Evolutionary conservation across 1,140 invertebrate genomes (phyloP), one percentile per base, ranked within the genome.

Genomic region (Melipona quadrifasciata): DNA sequence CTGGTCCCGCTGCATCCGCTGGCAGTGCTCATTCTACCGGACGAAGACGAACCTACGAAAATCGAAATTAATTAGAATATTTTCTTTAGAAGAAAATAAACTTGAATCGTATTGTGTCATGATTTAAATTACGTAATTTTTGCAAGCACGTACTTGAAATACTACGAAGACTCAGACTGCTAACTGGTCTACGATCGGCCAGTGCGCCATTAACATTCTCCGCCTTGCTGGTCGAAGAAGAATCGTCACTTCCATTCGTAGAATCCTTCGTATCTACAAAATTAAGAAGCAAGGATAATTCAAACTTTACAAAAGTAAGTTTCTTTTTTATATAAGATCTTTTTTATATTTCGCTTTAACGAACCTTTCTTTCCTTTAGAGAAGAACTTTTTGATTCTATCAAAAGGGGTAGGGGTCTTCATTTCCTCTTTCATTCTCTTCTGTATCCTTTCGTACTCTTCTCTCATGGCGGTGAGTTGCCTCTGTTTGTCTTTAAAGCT

Each of bases 401-500:
- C 97, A 86, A 98, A 97, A 3, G 97, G 97, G 0, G 97, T 97
- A 0, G 97, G 96, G 61, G 97, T 96, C 88, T 97, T 97, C 93
- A 97, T 94, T 51, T 95, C 92, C 24, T 96, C 95, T 91, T 97
- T 97, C 89, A 98, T 96, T 81, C 96, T 96, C 53, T 97, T 96
- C 90, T 98, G 97, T 88, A 98, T 97, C 88, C 97, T 96, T 76
- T 98, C 97, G 88, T 98, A 98, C 90, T 97, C 97, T 34, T 96
- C 95, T 51, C 97, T 94, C 96, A 98, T 97, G 89, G 97, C 96
- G 74, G 96, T 96, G 11, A 98, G 94, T 89, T 98, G 97, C 47
- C 97, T 97, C 91, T 98, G 97, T 91, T 98, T 98, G 82, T 98
- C 97, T 89, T 97, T 97, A 82, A 98, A 96, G 1, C 97, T 98